A percentile compares a stretch with the other conserved stretches of the same genome.
Conservation (phyloP, 2,888 invertebrate genomes). For the Tetranychus piercei region DNA sequence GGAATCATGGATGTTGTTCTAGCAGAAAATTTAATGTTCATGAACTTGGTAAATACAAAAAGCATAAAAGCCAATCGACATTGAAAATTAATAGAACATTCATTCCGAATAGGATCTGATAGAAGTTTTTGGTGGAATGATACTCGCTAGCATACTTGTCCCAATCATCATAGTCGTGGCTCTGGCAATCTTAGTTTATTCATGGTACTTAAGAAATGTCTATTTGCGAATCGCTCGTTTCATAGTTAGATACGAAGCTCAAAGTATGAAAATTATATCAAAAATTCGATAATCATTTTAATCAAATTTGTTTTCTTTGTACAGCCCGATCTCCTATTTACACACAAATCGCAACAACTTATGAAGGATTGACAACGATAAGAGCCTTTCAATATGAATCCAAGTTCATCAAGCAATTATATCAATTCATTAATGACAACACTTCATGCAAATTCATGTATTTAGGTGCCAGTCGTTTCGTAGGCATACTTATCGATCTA, state of each 20-base stretch:
- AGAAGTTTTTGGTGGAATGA: not conserved
- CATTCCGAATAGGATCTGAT: not conserved
- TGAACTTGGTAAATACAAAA: not conserved
- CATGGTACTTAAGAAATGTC: conserved; percentile 32
- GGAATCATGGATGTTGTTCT: conserved; percentile 5
- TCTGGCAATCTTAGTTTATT: not conserved
- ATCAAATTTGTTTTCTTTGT: not conserved
- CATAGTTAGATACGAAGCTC: conserved; percentile 38
- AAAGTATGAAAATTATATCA: not conserved
- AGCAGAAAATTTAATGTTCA: not conserved
- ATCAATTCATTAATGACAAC: not conserved
- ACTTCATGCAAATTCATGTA: not conserved
- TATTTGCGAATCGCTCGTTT: conserved; percentile 36
- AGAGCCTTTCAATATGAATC: not conserved
- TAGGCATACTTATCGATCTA: not conserved
- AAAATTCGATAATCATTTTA: not conserved
- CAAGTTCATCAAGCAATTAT: not conserved
- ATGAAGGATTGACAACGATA: not conserved
- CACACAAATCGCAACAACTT: not conserved
- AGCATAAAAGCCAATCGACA: not conserved
- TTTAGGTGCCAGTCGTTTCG: not conserved
- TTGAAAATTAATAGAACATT: not conserved
- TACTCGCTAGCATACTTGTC: not conserved
- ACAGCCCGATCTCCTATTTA: not conserved
- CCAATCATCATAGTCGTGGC: not conserved